Percentiles rank a stretch among this genome's conserved stretches.
Conservation (phyloP, 2,888 invertebrate species). For the Oligia fasciuncula region DNA sequence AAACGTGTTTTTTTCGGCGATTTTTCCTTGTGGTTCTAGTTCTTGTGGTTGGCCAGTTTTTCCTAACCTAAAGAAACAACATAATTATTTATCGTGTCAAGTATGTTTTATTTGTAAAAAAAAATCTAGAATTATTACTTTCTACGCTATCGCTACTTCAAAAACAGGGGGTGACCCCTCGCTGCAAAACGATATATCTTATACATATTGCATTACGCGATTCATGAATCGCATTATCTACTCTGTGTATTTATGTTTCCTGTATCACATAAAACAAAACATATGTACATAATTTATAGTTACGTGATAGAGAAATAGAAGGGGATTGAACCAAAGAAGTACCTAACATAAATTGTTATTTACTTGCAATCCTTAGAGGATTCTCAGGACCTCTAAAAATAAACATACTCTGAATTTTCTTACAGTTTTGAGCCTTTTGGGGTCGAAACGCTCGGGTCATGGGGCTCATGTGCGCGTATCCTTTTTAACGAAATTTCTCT, state of each 20-base stretch:
- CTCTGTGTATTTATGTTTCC: constrained; percentile 24
- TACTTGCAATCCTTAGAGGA: neutral
- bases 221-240: neutral
- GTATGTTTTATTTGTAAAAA: too few species aligned
- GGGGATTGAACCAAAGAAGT: constrained; percentile 2
- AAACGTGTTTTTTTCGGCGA: too few species aligned
- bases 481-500: neutral
- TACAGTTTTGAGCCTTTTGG: neutral
- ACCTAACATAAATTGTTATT: constrained; percentile 3
- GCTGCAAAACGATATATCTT: too few species aligned
- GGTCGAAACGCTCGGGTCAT: neutral
- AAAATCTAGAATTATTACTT: too few species aligned
- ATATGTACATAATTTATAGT: constrained; percentile 13
- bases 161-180: too few species aligned
- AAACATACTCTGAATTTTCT: neutral
- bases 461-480: too few species aligned
- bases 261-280: neutral
- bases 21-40: too few species aligned
- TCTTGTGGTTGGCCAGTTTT: too few species aligned
- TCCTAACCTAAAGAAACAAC: too few species aligned
- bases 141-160: too few species aligned
- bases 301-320: neutral
- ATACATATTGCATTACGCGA: too few species aligned
- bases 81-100: too few species aligned
- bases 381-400: neutral